Base-by-base conservation (phyloP, 2,888 invertebrate genomes). In the Tanytarsus gracilentus region DNA sequence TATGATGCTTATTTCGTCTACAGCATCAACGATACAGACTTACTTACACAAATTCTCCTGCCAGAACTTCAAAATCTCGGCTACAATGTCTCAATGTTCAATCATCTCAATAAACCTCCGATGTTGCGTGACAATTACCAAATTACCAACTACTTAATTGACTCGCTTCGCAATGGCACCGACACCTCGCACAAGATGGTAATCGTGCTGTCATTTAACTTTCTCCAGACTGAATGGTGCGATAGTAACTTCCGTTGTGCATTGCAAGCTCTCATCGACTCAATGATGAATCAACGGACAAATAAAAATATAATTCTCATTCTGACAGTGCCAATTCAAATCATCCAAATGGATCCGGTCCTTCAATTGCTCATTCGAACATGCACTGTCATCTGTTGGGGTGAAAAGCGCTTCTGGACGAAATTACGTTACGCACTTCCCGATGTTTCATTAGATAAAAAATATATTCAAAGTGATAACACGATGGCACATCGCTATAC, bases 1-100 rank as follows among this genome's bases (percentile, higher is more conserved):
- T 91, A 87, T 74, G 92, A 93, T 72, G 90, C 89, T 62, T 93
- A 92, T 76, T 81, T 93, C 70, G 84, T 89, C 63, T 93, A 92
- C 77, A 86, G 87, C 72, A 82, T 83, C 66, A 81, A 85, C 66
- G 90, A 91, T 79, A 87, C 78, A 73, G 85, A 77, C 78, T 84
- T 78, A 68, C 80, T 81, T 77, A 85, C 72, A 71, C 82, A 75
- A 73, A 84, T 77, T 72, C 84, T 77, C 68, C 88, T 76, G 76
- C 84, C 71, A 67, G 86, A 87, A 69, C 72, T 91, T 63, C 89
- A 90, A 72, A 85, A 84, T 68, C 71, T 72, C 64, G 78, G 78
- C 62, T 77, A 76, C 65, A 74, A 75, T 63, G 76, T 92, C 63
- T 85, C 84, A 68, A 75, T 85, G 65, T 85, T 75, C 79, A 88